Percentiles rank a stretch among this genome's conserved stretches.
These are phyloP conservation scores for Pristionchus mayeri DNA, from an alignment of 2,888 invertebrate species.

Conservation along the genomic window DNA sequence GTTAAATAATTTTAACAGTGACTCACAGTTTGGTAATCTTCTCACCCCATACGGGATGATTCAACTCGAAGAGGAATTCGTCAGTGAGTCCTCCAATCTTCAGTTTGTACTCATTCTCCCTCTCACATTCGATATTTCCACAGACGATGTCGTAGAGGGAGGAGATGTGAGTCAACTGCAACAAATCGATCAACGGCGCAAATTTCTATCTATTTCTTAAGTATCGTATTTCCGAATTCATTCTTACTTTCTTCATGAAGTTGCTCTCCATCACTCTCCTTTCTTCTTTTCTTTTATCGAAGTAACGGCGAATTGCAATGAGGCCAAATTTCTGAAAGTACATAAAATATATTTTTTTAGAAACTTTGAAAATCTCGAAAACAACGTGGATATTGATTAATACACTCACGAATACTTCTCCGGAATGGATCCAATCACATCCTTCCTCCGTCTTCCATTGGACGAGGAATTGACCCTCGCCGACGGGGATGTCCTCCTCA, in stretches of 20 bases:
- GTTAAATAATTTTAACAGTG: too few species aligned
- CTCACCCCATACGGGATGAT: not conserved
- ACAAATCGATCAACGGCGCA: not conserved
- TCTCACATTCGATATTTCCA: not conserved
- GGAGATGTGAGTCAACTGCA: not conserved
- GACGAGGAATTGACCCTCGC: not conserved
- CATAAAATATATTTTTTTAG: not conserved
- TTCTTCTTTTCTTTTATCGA: not conserved
- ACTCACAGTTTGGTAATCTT: not conserved
- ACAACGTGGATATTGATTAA: not conserved
- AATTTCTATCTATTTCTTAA: not conserved
- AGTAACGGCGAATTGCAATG: not conserved
- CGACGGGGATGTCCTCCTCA: not conserved
- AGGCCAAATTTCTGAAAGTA: not conserved
- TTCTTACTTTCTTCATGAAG: not conserved
- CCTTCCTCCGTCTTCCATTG: not conserved
- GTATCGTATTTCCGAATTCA: not conserved
- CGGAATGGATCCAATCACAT: not conserved
- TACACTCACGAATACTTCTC: not conserved
- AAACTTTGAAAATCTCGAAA: not conserved
- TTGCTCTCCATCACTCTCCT: not conserved
- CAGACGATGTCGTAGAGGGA: not conserved
- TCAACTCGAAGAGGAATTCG: not conserved
- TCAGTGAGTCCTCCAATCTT: not conserved
- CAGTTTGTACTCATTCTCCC: not conserved